Evolutionary conservation across 2,797 vertebrate genomes (phyloP), one percentile per base, ranked within the genome.

Genomic region (Mastacembelus armatus): DNA sequence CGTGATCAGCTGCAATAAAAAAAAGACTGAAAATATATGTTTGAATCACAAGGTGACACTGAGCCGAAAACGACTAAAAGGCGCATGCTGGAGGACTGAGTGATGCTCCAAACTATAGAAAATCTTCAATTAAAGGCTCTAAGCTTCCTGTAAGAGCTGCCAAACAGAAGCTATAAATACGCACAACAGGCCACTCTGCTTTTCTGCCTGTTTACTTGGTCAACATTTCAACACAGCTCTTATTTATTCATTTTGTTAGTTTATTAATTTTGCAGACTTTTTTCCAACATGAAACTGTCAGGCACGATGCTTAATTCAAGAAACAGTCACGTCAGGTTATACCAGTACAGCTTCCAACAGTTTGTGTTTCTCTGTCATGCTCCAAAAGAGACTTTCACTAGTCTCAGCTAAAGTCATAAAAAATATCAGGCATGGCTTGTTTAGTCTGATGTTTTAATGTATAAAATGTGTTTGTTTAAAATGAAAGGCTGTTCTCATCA

Each of bases 81-180:
- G 81, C 84, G 66, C 74, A 78, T 86, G 52, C 59, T 58, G 51
- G 70, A 77, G 70, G 60, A 47, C 35, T 24, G 65, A 76, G 77
- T 78, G 56, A 66, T 10, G 27, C 60, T 87, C 59, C 59, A 66
- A 74, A 88, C 81, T 86, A 85, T 85, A 89, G 85, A 55, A 88
- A 56, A 77, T 78, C 81, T 88, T 91, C 77, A 91, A 87, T 92
- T 87, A 88, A 83, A 85, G 88, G 54, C 78, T 76, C 70, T 57
- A 52, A 85, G 80, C 78, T 80, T 76, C 77, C 71, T 86, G 78
- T 64, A 77, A 80, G 81, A 87, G 77, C 76, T 85, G 88, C 90
- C 90, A 90, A 91, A 75, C 70, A 61, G 56, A 27, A 48, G 55
- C 85, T 91, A 90, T 88, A 90, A 90, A 93, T 92, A 92, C 74